Evolutionary conservation across 2,113 vertebrate genomes (phyloP).

Genomic region (Pandion haliaetus): DNA sequence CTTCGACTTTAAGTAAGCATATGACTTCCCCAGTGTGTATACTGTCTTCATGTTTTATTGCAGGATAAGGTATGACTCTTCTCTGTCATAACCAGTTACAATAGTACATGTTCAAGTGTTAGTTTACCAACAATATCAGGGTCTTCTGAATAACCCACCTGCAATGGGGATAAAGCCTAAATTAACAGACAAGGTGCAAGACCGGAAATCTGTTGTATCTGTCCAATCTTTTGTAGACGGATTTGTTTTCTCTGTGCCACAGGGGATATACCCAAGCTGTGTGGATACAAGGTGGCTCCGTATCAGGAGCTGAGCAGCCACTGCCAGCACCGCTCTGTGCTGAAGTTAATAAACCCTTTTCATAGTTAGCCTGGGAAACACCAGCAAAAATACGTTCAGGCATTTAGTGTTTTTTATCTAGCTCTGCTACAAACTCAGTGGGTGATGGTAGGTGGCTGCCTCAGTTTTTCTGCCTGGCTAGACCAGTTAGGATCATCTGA

Average conservation of each 20-base stretch:
- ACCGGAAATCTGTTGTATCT: neutral
- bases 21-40: neutral
- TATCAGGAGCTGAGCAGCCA: neutral
- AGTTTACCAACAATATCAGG: neutral
- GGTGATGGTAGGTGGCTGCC: neutral
- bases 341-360: neutral
- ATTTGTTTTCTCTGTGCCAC: neutral
- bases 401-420: neutral
- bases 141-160: neutral
- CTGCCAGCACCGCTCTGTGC: neutral
- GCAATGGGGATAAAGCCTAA: neutral
- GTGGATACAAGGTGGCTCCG: rapidly evolving
- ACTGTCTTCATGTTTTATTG: neutral
- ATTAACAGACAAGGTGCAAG: neutral
- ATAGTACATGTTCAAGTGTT: neutral
- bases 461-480: neutral
- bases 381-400: neutral
- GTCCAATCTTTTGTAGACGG: neutral
- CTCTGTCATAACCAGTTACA: neutral
- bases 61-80: neutral
- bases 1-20: neutral
- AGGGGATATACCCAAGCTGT: neutral
- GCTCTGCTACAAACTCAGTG: rapidly evolving
- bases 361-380: neutral
- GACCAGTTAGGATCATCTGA: neutral